Conservation (phyloP, 2,113 vertebrate species). For the cat (Felis catus) region DNA sequence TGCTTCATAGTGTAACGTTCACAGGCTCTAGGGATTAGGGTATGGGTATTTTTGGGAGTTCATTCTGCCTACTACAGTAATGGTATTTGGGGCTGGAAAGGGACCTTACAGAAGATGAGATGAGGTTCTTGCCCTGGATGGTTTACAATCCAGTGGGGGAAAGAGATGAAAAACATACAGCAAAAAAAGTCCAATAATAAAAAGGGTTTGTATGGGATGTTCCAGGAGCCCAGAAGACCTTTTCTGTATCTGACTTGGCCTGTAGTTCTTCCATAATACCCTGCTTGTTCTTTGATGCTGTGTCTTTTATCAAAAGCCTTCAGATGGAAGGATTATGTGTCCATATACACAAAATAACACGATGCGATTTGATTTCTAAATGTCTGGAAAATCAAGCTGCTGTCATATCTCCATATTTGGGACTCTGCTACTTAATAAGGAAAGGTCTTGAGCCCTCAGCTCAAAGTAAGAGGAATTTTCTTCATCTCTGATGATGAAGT, state of each 20-base stretch:
- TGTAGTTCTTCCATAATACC: background rate
- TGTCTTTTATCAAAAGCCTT: background rate
- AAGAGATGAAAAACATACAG: background rate
- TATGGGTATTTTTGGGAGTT: background rate
- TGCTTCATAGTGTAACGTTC: background rate
- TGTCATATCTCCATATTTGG: background rate
- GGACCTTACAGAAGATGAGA: background rate
- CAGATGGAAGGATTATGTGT: background rate
- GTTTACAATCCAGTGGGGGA: background rate
- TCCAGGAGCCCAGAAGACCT: background rate
- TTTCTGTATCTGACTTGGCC: background rate
- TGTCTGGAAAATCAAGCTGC: background rate
- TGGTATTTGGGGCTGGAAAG: background rate
- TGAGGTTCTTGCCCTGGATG: background rate
- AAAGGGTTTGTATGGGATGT: background rate
- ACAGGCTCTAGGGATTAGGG: background rate
- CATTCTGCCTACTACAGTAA: background rate
- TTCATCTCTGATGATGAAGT: background rate
- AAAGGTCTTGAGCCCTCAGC: background rate
- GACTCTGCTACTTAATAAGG: background rate
- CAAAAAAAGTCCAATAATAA: background rate
- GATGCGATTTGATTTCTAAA: background rate
- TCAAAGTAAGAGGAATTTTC: background rate
- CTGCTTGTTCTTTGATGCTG: background rate
- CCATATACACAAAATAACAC: background rate